Conservation (phyloP, 2,113 vertebrate species). For the Salvator merianae region DNA sequence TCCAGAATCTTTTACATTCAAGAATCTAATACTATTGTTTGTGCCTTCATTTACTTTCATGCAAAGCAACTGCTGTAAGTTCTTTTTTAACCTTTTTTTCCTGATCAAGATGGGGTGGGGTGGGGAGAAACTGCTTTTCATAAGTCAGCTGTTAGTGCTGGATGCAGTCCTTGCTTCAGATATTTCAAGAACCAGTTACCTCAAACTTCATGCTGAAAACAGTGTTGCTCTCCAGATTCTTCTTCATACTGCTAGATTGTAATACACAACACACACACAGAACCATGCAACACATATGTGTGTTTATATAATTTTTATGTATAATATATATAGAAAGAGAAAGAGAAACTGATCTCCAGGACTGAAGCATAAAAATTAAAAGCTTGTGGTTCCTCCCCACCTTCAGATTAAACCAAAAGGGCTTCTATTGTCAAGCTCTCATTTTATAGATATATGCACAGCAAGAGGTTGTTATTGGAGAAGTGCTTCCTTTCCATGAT, state of each 20-base stretch:
- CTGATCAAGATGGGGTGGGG: slow-evolving; percentile 22
- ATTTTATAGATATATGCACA: slow-evolving; percentile 66
- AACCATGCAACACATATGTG: slow-evolving; percentile 67
- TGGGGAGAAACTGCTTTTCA: slow-evolving; percentile 36
- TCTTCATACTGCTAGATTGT: slow-evolving; percentile 71
- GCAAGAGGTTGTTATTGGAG: slow-evolving; percentile 49
- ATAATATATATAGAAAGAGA: slow-evolving; percentile 36
- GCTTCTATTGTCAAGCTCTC: slow-evolving; percentile 66
- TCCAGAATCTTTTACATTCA: no score
- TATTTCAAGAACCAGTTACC: slow-evolving; percentile 88
- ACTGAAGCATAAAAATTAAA: slow-evolving; percentile 61
- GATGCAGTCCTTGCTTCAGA: slow-evolving; percentile 80
- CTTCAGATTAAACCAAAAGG: slow-evolving; percentile 60
- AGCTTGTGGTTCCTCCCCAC: slow-evolving; percentile 40
- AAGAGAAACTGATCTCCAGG: slow-evolving; percentile 70
- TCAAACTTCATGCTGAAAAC: slow-evolving; percentile 84
- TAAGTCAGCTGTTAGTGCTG: slow-evolving; percentile 77
- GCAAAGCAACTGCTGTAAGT: slow-evolving; percentile 83
- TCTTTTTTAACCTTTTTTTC: slow-evolving; percentile 57
- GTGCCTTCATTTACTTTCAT: slow-evolving; percentile 82
- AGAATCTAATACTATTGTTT: slow-evolving; percentile 72
- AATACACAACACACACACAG: slow-evolving; percentile 58
- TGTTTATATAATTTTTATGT: slow-evolving; percentile 56
- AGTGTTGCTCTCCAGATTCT: slow-evolving; percentile 80
- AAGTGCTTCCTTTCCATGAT: slow-evolving; percentile 73